Conservation (phyloP, 2,888 invertebrate species). For the Diplolepis rosae region DNA sequence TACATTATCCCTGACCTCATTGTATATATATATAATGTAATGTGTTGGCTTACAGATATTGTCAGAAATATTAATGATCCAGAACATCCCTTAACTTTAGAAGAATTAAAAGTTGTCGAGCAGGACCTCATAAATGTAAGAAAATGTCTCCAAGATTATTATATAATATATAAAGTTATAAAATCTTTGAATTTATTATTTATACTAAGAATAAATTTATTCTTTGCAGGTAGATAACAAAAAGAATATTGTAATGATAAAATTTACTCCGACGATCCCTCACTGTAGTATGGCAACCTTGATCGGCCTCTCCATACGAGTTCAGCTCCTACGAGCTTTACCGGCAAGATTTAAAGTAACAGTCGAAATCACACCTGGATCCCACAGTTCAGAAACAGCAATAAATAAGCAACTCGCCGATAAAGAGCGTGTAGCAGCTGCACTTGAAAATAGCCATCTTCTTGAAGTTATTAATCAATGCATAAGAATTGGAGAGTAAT, state of each 20-base stretch:
- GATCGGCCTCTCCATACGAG: constrained; percentile 92
- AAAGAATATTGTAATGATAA: constrained; percentile 82
- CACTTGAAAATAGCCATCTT: constrained; percentile 93
- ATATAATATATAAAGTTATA: background rate
- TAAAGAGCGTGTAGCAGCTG: constrained; percentile 98
- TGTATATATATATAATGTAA: no score
- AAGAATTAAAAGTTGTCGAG: constrained; percentile 95
- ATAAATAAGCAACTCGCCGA: constrained; percentile 98
- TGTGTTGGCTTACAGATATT: constrained; percentile 80
- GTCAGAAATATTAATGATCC: constrained; percentile 97
- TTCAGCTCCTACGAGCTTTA: constrained; percentile 89
- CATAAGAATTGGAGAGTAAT: constrained; percentile 70
- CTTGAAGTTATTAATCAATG: constrained; percentile 97
- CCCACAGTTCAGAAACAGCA: constrained; percentile 92
- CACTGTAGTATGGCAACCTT: constrained; percentile 99
- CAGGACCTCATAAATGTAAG: constrained; percentile 81
- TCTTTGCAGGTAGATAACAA: constrained; percentile 81
- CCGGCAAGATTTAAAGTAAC: constrained; percentile 90
- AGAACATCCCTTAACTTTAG: constrained; percentile 96
- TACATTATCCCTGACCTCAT: background rate
- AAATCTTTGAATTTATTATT: background rate
- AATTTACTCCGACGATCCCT: constrained; percentile 98
- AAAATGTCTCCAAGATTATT: background rate
- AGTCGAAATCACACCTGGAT: constrained; percentile 92
- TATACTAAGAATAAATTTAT: background rate